Percentiles rank a stretch among this genome's conserved stretches.
phyloP scores from a whole-genome alignment of 2,797 vertebrate genomes.

The Peromyscus attwateri region DNA sequence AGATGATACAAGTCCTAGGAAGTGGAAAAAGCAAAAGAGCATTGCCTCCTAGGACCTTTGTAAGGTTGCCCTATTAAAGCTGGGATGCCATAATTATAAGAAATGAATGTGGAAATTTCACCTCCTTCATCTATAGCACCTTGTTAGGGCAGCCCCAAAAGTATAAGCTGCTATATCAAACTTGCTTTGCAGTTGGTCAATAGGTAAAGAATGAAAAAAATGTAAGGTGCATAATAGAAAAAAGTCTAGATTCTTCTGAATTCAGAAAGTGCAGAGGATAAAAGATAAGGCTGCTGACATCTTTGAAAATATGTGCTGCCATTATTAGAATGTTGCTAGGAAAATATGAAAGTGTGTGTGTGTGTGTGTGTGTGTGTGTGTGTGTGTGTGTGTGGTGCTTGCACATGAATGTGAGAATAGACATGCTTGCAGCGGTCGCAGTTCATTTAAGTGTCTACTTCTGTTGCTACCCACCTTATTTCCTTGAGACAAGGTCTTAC shows the following conservation, averaged over 20 bases:
- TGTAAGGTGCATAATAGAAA: slow-evolving; percentile 9
- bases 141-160: slow-evolving; percentile 10
- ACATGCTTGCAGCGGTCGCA: not conserved
- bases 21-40: not conserved
- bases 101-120: slow-evolving; percentile 36
- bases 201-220: not conserved
- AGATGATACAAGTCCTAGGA: not conserved
- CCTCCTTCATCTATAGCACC: not conserved
- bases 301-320: not conserved
- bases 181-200: not conserved
- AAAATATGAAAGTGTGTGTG: slow-evolving; percentile 38
- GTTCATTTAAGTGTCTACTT: not conserved
- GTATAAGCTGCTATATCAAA: slow-evolving; percentile 3
- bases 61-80: not conserved
- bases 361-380: not conserved
- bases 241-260: slow-evolving; percentile 20
- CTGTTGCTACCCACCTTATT: not conserved
- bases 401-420: not conserved
- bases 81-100: not conserved
- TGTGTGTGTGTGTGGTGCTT: not conserved
- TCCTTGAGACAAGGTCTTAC: not conserved
- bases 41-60: not conserved
- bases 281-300: not conserved
- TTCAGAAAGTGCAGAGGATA: not conserved
- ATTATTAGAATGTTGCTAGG: slow-evolving; percentile 27